Conservation (phyloP, 1,140 invertebrate species). For the Procambarus virginalis region DNA sequence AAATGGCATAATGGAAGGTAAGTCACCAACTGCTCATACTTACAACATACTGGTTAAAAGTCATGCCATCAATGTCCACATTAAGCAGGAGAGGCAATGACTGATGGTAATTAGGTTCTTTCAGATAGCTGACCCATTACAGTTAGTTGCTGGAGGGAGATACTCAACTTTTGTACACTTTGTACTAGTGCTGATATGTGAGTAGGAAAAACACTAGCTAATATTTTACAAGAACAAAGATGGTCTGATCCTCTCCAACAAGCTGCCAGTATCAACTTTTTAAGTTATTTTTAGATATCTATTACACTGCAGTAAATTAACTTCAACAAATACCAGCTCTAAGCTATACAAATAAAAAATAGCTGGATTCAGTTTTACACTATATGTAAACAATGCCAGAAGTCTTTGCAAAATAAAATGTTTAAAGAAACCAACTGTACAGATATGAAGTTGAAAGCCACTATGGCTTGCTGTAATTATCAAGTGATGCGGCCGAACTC, state of each 20-base stretch:
- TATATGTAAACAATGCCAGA: not conserved
- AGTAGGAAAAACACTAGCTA: constrained; percentile 27
- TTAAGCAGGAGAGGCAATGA: constrained; percentile 18
- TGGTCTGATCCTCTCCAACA: constrained; percentile 23
- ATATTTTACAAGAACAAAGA: constrained; percentile 35
- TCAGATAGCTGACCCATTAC: constrained; percentile 5
- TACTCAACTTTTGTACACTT: constrained; percentile 45
- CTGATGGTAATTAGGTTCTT: not conserved
- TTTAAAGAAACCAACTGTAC: not conserved
- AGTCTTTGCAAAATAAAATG: not conserved
- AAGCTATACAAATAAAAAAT: not conserved
- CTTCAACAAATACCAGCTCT: not conserved
- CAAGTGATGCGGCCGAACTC: not conserved
- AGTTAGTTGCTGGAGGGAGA: constrained; percentile 3
- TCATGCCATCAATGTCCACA: not conserved
- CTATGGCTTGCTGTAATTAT: not conserved
- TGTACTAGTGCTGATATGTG: constrained; percentile 57
- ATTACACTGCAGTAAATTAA: not conserved
- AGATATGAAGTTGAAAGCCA: not conserved
- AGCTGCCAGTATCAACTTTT: constrained; percentile 15
- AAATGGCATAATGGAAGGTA: not conserved
- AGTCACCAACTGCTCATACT: constrained; percentile 14
- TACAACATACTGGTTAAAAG: not conserved
- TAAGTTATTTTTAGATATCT: not conserved
- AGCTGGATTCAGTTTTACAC: not conserved